Evolutionary conservation across 2,113 vertebrate genomes (phyloP), one percentile per base, ranked within the genome.

Genomic region (Nycticorax nycticorax): DNA sequence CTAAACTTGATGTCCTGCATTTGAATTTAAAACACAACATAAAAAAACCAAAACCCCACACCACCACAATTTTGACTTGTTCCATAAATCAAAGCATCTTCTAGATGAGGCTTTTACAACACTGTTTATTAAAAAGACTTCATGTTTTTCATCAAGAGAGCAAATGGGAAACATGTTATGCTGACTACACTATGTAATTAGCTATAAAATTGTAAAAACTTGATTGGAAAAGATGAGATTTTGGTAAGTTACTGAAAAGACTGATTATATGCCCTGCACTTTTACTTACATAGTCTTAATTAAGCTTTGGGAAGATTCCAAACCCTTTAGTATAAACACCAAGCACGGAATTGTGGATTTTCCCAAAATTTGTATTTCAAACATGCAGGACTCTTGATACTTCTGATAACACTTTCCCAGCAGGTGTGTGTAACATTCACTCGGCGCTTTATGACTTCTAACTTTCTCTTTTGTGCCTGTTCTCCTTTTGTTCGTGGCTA

Each of bases 401-500:
- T 39, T 41, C 53, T 84, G 20, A 5, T 66, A 37, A 55, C 16
- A 14, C 66, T 81, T 89, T 95, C 62, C 69, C 73, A 67, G 55
- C 75, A 85, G 88, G 60, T 82, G 75, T 80, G 62, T 37, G 0
- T 50, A 71, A 57, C 47, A 3, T 79, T 66, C 43, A 24, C 62
- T 43, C 39, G 45, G 22, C n/a, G 45, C 82, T 96, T 72, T 64
- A 63, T 87, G 89, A 89, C 26, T 75, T 87, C 64, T 97, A 95
- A 98, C 73, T 82, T 94, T 97, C 82, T 96, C 64, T 95, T 95
- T 97, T 95, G 82, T 98, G 88, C 91, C 92, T 98, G 67, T 98
- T 98, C 95, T 97, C 95, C 83, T 96, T 92, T 89, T 89, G 79
- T 91, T 93, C 92, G 2, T 97, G 97, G 96, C 97, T 98, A 95